Percentiles rank a stretch among this genome's conserved stretches.
phyloP scores from a whole-genome alignment of 2,888 invertebrate species.

The Ceramica pisi region DNA sequence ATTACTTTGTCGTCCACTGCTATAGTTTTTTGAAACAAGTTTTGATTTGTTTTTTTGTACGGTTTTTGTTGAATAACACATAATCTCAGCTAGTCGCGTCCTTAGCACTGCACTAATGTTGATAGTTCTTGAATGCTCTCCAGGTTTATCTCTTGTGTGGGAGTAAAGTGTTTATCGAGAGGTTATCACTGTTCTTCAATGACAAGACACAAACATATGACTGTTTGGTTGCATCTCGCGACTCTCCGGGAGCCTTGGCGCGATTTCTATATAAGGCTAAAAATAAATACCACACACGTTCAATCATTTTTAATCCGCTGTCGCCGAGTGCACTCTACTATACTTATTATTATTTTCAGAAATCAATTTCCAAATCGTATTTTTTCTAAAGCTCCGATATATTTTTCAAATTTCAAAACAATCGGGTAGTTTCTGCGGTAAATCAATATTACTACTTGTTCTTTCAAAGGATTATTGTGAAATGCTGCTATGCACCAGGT shows the following conservation, averaged over 20 bases:
- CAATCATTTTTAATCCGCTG: slow-evolving; percentile 69
- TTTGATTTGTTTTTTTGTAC: slow-evolving; percentile 60
- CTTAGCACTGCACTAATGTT: slow-evolving; percentile 70
- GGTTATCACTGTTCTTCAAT: slow-evolving; percentile 79
- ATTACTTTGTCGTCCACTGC: slow-evolving; percentile 58
- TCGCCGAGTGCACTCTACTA: slow-evolving; percentile 44
- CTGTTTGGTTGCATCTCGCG: slow-evolving; percentile 70
- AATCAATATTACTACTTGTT: slow-evolving; percentile 32
- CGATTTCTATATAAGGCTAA: slow-evolving; percentile 79
- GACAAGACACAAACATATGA: slow-evolving; percentile 70
- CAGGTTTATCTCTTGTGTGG: slow-evolving; percentile 58
- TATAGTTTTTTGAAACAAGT: slow-evolving; percentile 54
- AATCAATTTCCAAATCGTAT: not conserved
- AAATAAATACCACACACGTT: slow-evolving; percentile 73
- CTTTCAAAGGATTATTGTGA: slow-evolving; percentile 67
- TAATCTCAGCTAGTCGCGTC: slow-evolving; percentile 67
- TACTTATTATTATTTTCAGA: slow-evolving; percentile 3
- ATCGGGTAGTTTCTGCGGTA: not conserved
- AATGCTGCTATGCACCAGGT: slow-evolving; percentile 50
- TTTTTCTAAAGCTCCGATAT: not conserved
- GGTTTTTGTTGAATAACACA: slow-evolving; percentile 68
- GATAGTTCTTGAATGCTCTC: slow-evolving; percentile 60
- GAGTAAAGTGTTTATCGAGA: slow-evolving; percentile 73
- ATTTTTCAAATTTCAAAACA: not conserved
- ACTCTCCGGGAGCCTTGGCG: slow-evolving; percentile 75